Evolutionary conservation across 1,140 invertebrate genomes (phyloP), one percentile per base, ranked within the genome.

Genomic region (Drosophila trapezifrons): DNA sequence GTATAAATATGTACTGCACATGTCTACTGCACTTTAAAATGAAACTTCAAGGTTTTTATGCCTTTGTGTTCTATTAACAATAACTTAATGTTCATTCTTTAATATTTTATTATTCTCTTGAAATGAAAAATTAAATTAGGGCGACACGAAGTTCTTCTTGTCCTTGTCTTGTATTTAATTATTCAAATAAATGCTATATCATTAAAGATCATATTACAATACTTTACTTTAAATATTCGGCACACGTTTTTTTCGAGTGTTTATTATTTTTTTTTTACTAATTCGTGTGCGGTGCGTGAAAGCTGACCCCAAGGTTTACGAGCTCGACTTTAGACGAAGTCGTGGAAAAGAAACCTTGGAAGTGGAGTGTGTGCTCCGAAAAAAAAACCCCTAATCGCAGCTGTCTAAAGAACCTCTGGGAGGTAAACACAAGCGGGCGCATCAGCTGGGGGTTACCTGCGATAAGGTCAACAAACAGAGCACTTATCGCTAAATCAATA

Each of bases 401-500:
- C 78, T 84, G 81, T 84, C 69, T 51, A 82, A 78, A 82, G 65
- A 78, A 81, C 32, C 56, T 62, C 1, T 22, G 6, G 46, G 60
- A 62, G 62, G 25, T 40, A 65, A 60, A 56, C 42, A 78, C 27
- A 56, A 55, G 54, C 37, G 27, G 37, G 12, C 17, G 35, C 63
- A 49, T 51, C 65, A 38, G 42, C 40, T 27, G 70, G 54, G 73
- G 62, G 62, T 46, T 40, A 32, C 32, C 62, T 35, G 35, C 49
- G 73, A 76, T 76, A 76, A 67, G 54, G 54, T 51, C 40, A 42
- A 47, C 22, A 76, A 49, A 70, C 56, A 76, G 32, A 55, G 27
- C 27, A 12, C 9, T 76, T 87, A 87, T 85, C 81, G 55, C 38
- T 72, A 56, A 72, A 52, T 73, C 59, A 79, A 86, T 87, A 83